Conservation (phyloP, 2,888 invertebrate genomes). For the Lasioglossum zephyrum region DNA sequence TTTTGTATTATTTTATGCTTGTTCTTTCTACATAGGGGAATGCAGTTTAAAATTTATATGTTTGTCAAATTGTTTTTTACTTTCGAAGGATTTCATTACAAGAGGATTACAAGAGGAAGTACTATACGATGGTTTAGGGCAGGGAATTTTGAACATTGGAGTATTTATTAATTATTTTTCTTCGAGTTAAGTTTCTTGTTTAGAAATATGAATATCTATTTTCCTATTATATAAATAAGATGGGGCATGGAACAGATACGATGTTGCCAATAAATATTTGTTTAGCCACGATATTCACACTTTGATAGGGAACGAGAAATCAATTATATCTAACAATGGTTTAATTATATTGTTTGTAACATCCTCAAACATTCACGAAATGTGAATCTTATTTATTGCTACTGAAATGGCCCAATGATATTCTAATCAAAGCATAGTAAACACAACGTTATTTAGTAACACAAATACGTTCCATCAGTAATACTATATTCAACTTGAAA, state of each 20-base stretch:
- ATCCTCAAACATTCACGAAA: background rate
- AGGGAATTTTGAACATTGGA: too few species aligned
- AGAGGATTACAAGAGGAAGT: background rate
- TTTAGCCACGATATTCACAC: background rate
- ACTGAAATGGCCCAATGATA: background rate
- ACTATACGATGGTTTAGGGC: background rate
- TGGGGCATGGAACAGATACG: background rate
- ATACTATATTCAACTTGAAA: background rate
- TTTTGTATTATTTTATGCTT: background rate
- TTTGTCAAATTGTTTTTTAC: background rate
- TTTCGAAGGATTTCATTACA: background rate
- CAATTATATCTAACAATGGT: background rate
- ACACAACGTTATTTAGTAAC: background rate
- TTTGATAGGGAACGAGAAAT: background rate
- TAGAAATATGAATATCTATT: background rate
- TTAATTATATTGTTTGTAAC: background rate
- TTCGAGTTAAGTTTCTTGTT: background rate
- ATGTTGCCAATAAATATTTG: background rate
- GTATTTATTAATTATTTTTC: too few species aligned
- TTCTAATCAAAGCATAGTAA: background rate
- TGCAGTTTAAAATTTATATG: background rate
- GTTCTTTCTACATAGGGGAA: background rate
- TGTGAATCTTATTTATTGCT: background rate
- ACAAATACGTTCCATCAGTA: background rate
- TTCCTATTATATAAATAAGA: background rate